Evolutionary conservation across 2,797 vertebrate genomes (phyloP).

Genomic region (Antennarius maculatus): DNA sequence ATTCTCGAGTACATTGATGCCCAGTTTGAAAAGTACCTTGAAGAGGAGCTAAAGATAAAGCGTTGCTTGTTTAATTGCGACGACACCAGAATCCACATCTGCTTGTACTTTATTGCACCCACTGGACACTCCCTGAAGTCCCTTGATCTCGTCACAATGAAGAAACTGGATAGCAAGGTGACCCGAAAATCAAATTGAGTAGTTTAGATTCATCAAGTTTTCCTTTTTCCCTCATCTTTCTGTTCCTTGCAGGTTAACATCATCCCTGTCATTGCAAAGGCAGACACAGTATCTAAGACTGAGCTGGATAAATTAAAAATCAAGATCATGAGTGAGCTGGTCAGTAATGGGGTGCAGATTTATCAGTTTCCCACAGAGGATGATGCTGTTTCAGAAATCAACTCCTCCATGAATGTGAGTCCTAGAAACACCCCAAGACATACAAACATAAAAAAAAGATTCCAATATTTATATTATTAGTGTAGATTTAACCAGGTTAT

Average conservation of each 20-base stretch:
- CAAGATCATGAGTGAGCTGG: conserved; percentile 98
- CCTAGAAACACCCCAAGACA: not conserved
- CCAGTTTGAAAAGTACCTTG: conserved; percentile 94
- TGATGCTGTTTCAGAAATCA: conserved; percentile 93
- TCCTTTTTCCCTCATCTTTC: not conserved
- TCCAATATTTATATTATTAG: too few relatives aligned
- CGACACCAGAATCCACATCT: conserved; percentile 93
- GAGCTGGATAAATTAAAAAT: conserved; percentile 98
- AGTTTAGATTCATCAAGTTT: not conserved
- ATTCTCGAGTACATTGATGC: conserved; percentile 95
- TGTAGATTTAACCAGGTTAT: not conserved
- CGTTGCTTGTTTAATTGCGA: conserved; percentile 92
- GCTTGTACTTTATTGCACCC: conserved; percentile 96
- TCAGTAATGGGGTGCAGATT: conserved; percentile 97
- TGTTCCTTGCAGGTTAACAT: conserved; percentile 88
- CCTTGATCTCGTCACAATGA: conserved; percentile 96
- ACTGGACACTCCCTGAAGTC: conserved; percentile 96
- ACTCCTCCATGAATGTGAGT: conserved; percentile 97
- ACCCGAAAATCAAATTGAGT: not conserved
- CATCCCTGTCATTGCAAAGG: conserved; percentile 96
- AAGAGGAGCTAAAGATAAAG: conserved; percentile 96
- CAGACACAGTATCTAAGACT: conserved; percentile 94
- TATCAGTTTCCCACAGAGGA: conserved; percentile 98
- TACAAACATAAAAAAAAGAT: not conserved
- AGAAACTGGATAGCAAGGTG: conserved; percentile 98